Percentiles rank a stretch among this genome's conserved stretches.
Evolutionary conservation across 2,113 vertebrate genomes (phyloP).

Genomic region (Thamnophis sirtalis): DNA sequence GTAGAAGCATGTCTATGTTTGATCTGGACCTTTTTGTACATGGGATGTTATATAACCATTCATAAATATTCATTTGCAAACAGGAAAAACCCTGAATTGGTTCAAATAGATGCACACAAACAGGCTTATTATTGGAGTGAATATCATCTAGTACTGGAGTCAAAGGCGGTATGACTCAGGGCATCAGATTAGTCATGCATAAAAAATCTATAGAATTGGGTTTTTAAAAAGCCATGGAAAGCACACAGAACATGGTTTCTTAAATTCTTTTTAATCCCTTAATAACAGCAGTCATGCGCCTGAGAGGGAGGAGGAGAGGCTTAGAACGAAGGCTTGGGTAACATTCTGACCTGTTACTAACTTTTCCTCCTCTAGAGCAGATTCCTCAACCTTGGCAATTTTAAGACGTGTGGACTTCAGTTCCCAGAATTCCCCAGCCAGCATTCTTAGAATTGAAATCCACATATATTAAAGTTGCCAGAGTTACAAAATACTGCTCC

Average conservation of each 20-base stretch:
- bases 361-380: background rate
- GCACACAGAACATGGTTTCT: background rate
- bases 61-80: background rate
- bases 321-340: background rate
- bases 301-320: background rate
- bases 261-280: background rate
- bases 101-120: background rate
- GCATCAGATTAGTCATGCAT: constrained; percentile 25
- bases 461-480: background rate
- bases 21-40: background rate
- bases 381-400: background rate
- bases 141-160: constrained; percentile 4
- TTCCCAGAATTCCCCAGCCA: background rate
- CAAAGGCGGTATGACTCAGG: background rate
- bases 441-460: background rate
- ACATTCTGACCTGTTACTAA: background rate
- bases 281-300: background rate
- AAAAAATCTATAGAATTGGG: constrained; percentile 4
- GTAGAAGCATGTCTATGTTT: background rate
- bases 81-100: background rate
- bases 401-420: background rate
- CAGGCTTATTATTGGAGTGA: background rate
- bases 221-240: background rate
- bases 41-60: background rate
- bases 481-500: background rate